These are phyloP conservation scores for Machimus rusticus DNA, from an alignment of 2,888 invertebrate species.

Conservation along the genomic window DNA sequence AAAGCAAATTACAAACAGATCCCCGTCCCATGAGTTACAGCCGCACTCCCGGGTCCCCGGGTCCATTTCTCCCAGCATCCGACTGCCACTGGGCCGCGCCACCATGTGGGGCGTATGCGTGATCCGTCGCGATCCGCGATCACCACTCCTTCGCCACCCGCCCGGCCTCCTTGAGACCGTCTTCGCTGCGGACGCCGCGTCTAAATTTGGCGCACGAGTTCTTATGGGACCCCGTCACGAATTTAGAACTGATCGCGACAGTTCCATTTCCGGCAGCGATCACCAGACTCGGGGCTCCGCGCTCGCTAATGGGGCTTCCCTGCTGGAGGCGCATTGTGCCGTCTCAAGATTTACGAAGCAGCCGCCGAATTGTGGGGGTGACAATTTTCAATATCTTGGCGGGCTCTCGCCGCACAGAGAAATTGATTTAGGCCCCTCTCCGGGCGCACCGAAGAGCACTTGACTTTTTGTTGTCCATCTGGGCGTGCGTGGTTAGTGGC, in stretches of 20 bases:
- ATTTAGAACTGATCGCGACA: not conserved
- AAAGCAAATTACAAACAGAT: conserved; percentile 26
- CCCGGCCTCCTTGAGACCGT: not conserved
- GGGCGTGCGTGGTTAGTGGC: not conserved
- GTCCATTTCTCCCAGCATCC: not conserved
- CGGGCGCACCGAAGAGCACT: not conserved
- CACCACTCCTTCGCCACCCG: not conserved
- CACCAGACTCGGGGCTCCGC: not conserved
- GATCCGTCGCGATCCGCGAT: not conserved
- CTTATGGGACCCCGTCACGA: not conserved
- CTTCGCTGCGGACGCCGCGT: not conserved
- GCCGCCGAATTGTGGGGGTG: not conserved
- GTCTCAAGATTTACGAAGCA: not conserved
- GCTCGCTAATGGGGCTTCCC: not conserved
- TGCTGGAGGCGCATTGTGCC: not conserved
- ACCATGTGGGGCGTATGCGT: not conserved
- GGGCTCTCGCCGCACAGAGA: not conserved
- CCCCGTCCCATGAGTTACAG: not conserved
- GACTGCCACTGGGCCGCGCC: not conserved
- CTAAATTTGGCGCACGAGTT: not conserved
- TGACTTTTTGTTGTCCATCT: not conserved
- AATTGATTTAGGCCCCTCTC: not conserved
- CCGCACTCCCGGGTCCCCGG: not conserved
- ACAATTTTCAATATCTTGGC: not conserved
- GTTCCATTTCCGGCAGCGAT: not conserved